A percentile compares a stretch with the other conserved stretches of the same genome.
Evolutionary conservation across 1,140 invertebrate genomes (phyloP).

Genomic region (Drosophila albomicans): DNA sequence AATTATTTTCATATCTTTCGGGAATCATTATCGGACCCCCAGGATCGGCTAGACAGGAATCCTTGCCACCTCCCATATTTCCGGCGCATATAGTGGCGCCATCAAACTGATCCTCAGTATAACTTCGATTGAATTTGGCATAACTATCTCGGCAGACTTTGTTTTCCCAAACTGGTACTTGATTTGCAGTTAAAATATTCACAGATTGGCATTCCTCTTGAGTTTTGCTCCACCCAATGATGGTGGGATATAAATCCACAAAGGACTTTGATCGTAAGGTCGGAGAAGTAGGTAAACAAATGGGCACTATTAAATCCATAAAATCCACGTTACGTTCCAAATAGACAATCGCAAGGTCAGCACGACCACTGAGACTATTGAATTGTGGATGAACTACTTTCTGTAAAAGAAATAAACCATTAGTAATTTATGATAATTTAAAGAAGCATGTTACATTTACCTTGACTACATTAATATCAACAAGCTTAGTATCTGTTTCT

Average conservation of each 20-base stretch:
- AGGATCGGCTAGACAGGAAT: slow-evolving; percentile 95
- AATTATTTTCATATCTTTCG: slow-evolving; percentile 31
- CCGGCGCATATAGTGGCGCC: slow-evolving; percentile 91
- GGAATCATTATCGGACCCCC: slow-evolving; percentile 92
- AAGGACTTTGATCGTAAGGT: slow-evolving; percentile 62
- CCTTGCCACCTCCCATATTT: slow-evolving; percentile 89
- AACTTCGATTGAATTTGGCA: slow-evolving; percentile 85
- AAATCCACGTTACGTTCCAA: slow-evolving; percentile 70
- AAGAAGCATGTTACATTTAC: neutral
- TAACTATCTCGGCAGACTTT: slow-evolving; percentile 88
- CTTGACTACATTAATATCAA: slow-evolving; percentile 1
- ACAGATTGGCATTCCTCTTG: slow-evolving; percentile 87
- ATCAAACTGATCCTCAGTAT: slow-evolving; percentile 87
- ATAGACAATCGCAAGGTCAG: slow-evolving; percentile 73
- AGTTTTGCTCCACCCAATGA: slow-evolving; percentile 91
- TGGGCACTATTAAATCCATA: slow-evolving; percentile 55
- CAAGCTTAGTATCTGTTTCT: neutral
- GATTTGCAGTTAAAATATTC: slow-evolving; percentile 86
- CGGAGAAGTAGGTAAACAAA: slow-evolving; percentile 61
- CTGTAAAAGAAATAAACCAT: too few relatives aligned
- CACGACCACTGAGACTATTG: slow-evolving; percentile 56
- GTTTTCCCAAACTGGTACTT: slow-evolving; percentile 88
- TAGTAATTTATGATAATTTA: too few relatives aligned
- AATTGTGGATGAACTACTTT: too few relatives aligned
- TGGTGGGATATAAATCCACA: slow-evolving; percentile 87